A percentile compares a stretch with the other conserved stretches of the same genome.
Evolutionary conservation across 2,797 vertebrate species (phyloP).

Genomic region (Chelonia mydas): DNA sequence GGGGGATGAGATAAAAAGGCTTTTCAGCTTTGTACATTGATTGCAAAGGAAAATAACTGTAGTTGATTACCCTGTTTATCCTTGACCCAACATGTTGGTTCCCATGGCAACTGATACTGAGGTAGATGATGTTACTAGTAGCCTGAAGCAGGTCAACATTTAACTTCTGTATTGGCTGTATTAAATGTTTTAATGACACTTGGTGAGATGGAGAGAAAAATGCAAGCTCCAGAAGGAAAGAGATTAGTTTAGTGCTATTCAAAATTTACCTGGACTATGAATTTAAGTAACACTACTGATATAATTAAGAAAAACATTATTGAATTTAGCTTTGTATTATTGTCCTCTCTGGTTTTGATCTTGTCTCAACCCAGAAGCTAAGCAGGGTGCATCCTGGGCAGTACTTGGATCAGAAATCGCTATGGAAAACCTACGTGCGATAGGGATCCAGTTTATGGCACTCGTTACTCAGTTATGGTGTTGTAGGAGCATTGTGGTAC

Average conservation of each 20-base stretch:
- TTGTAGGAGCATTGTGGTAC: neutral
- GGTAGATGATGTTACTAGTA: slow-evolving; percentile 46
- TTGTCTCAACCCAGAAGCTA: neutral
- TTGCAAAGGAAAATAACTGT: slow-evolving; percentile 57
- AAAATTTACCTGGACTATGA: neutral
- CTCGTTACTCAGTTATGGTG: neutral
- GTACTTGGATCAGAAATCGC: neutral
- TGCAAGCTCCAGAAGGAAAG: neutral
- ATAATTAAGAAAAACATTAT: neutral
- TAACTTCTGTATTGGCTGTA: slow-evolving; percentile 4
- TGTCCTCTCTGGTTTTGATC: neutral
- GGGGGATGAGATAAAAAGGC: slow-evolving; percentile 43
- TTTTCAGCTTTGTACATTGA: slow-evolving; percentile 50
- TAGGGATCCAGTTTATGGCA: neutral
- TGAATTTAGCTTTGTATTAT: rapidly evolving
- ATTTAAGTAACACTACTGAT: neutral
- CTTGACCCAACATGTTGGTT: slow-evolving; percentile 67
- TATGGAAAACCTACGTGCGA: neutral
- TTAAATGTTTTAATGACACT: slow-evolving; percentile 19
- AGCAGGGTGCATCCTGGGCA: neutral
- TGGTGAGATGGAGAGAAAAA: neutral
- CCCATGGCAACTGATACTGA: slow-evolving; percentile 69
- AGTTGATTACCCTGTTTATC: slow-evolving; percentile 70
- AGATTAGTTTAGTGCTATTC: neutral
- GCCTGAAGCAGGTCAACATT: slow-evolving; percentile 7